A percentile compares a stretch with the other conserved stretches of the same genome.
Evolutionary conservation across 2,888 invertebrate species (phyloP).

Genomic region (Lucinisca nassula): DNA sequence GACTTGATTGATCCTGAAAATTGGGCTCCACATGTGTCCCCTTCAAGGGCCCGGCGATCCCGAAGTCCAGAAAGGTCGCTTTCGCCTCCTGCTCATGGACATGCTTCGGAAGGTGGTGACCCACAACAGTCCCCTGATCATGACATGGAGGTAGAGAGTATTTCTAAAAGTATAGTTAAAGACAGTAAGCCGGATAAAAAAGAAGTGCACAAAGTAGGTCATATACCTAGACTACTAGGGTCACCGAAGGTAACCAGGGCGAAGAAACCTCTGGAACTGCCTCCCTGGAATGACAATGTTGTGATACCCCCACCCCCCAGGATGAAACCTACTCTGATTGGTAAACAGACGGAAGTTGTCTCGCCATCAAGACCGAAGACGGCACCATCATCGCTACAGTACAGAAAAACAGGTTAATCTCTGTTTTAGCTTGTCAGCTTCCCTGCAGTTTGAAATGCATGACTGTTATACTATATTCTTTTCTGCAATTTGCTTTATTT

Average conservation of each 20-base stretch:
- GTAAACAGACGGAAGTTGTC: conserved; percentile 59
- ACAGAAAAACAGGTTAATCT: conserved; percentile 60
- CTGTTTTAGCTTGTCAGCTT: not conserved
- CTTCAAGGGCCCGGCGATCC: conserved; percentile 58
- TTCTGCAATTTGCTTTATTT: not conserved
- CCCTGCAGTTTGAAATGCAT: not conserved
- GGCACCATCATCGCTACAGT: conserved; percentile 43
- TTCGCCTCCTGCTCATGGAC: conserved; percentile 35
- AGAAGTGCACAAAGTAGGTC: not conserved
- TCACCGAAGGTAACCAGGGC: conserved; percentile 17
- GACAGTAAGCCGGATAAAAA: not conserved
- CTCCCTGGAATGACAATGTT: conserved; percentile 70
- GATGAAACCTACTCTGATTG: conserved; percentile 65
- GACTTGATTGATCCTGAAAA: conserved; percentile 55
- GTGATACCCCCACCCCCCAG: conserved; percentile 59
- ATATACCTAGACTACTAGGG: not conserved
- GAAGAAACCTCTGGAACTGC: conserved; percentile 58
- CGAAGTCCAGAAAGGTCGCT: conserved; percentile 64
- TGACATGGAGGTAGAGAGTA: not conserved
- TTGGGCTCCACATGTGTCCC: conserved; percentile 61
- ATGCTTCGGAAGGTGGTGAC: not conserved
- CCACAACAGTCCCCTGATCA: not conserved
- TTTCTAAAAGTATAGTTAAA: not conserved
- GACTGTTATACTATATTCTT: not conserved
- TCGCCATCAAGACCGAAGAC: conserved; percentile 56